Base-by-base conservation (phyloP, 2,797 vertebrate species). In the Bradypodion pumilum region DNA sequence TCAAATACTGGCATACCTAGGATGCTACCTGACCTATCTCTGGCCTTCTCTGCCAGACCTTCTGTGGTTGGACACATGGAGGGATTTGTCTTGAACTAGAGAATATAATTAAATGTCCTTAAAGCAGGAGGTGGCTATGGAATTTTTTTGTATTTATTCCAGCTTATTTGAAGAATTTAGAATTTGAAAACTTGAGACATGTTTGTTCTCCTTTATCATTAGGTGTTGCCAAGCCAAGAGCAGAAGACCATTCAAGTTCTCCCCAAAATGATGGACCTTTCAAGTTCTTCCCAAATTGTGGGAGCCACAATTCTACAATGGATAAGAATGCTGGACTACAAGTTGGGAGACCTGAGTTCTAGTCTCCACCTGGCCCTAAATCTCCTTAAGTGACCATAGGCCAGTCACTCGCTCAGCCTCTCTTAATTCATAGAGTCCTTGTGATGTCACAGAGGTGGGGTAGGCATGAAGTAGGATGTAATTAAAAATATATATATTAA, bases 141-240 rank as follows among this genome's bases (percentile, higher is more conserved):
- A n/a, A 42, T 74, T 56, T 63, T 59, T 32, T 2, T 29, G n/a
- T 37, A 12, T 52, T 52, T 16, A 42, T 69, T 62, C 35, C 42
- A 1, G 49, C n/a, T 42, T 66, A 73, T 85, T 74, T 65, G 35
- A 79, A 74, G 27, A 23, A 63, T 32, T 40, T 21, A 7, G 2
- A 0, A 15, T 0, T 42, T 56, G 59, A 52, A 46, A 25, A 21
- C 2, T 25, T 0, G 2, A 83, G 60, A 68, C n/a, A 9, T 7
- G 25, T 42, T 49, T 7, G 37, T 2, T 59, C 0, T 42, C 10
- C 77, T 21, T 60, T 13, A 32, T 29, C 25, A 4, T 0, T 0
- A 0, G 32, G 49, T 78, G 19, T 15, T 56, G 66, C 1, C 16
- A 70, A 49, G 25, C n/a, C 59, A 62, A 73, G 23, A 29, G 83